Conservation (phyloP, 2,888 invertebrate genomes). For the Coecobrya sp. region DNA sequence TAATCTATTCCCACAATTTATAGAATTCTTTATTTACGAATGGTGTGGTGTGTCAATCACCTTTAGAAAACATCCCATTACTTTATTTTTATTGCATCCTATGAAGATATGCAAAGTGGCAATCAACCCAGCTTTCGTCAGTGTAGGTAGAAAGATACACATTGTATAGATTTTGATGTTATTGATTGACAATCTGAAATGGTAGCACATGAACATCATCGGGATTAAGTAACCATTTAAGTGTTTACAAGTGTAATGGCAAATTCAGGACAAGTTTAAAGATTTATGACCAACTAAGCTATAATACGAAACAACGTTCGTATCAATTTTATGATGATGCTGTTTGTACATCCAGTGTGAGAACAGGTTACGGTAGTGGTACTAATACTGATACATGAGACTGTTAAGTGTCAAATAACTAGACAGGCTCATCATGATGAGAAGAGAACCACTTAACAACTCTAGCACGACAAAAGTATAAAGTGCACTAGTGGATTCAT, state of each 20-base stretch:
- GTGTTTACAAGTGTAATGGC: constrained; percentile 62
- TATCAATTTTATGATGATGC: constrained; percentile 22
- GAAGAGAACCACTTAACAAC: constrained; percentile 57
- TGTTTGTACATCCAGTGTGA: constrained; percentile 33
- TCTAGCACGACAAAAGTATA: constrained; percentile 28
- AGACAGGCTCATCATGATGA: not conserved
- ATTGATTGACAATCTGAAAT: constrained; percentile 63
- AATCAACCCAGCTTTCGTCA: constrained; percentile 44
- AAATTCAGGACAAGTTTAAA: constrained; percentile 64
- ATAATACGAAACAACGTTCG: constrained; percentile 28
- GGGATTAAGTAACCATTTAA: constrained; percentile 51
- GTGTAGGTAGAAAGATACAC: not conserved
- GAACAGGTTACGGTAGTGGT: constrained; percentile 37
- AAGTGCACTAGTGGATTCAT: not conserved
- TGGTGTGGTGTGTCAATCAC: constrained; percentile 39
- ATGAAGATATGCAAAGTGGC: not conserved
- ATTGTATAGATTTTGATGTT: not conserved
- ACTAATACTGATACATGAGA: constrained; percentile 48
- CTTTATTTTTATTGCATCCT: not conserved
- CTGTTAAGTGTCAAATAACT: constrained; percentile 62
- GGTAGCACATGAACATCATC: constrained; percentile 29
- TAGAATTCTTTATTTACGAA: constrained; percentile 23
- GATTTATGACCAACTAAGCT: constrained; percentile 62
- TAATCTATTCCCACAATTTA: constrained; percentile 66
- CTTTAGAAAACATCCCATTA: constrained; percentile 36